Evolutionary conservation across 2,113 vertebrate species (phyloP).

Genomic region (Leptocoma aspasia): DNA sequence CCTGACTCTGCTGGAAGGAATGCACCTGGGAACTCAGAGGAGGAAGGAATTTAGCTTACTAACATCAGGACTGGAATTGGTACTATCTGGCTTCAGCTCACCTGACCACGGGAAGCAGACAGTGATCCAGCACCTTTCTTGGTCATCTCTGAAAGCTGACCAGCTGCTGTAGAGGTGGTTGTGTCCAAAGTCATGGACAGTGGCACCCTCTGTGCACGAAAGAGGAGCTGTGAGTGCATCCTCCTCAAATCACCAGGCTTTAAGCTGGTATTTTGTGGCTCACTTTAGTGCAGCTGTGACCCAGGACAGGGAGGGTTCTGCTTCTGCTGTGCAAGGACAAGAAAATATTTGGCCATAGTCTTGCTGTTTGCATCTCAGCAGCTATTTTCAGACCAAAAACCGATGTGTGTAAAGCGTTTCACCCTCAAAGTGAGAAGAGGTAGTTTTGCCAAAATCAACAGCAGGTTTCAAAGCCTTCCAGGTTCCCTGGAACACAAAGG

Average conservation of each 20-base stretch:
- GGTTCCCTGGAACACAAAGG: slow-evolving; percentile 76
- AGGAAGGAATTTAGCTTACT: neutral
- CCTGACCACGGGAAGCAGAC: neutral
- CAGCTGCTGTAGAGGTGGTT: neutral
- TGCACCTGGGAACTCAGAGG: too few species aligned
- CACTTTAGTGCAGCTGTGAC: neutral
- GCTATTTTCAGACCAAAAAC: slow-evolving; percentile 59
- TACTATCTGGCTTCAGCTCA: neutral
- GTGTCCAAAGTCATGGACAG: neutral
- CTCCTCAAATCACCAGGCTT: neutral
- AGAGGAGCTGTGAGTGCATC: neutral
- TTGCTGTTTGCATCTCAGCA: slow-evolving; percentile 20
- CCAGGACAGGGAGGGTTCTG: neutral
- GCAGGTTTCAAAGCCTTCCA: slow-evolving; percentile 71
- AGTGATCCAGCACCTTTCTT: neutral
- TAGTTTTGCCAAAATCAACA: slow-evolving; percentile 73
- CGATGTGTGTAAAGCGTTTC: slow-evolving; percentile 53
- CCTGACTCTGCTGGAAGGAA: neutral
- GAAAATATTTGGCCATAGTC: neutral
- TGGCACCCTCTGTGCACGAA: neutral
- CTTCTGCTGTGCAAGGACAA: neutral
- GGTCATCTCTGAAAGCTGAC: neutral
- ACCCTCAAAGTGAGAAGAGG: slow-evolving; percentile 55
- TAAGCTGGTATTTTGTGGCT: neutral
- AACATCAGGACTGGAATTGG: too few species aligned